Conservation (phyloP, 2,797 vertebrate genomes). For the Selene dorsalis region DNA sequence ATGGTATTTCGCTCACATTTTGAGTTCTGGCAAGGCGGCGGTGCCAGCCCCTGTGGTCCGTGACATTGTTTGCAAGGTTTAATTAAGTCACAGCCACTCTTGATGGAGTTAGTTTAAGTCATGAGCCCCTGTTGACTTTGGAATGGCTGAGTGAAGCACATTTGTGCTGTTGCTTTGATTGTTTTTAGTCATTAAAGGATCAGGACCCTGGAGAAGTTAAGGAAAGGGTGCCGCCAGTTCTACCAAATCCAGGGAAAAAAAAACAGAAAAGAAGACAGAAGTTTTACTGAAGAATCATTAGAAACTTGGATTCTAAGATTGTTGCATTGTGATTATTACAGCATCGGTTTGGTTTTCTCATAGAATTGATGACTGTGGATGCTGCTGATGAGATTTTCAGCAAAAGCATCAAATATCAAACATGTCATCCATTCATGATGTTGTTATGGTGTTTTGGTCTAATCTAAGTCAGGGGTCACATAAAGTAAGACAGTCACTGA, state of each 20-base stretch:
- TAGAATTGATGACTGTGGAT: not conserved
- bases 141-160: conserved; percentile 75
- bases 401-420: not conserved
- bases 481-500: not conserved
- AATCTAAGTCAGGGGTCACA: not conserved
- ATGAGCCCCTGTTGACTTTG: conserved; percentile 76
- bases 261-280: not conserved
- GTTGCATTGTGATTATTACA: not conserved
- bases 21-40: conserved; percentile 49
- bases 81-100: conserved; percentile 78
- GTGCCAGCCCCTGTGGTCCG: conserved; percentile 70
- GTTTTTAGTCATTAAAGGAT: conserved; percentile 66
- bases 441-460: not conserved
- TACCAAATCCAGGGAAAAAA: conserved; percentile 11
- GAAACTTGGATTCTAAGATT: not conserved
- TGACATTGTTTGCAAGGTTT: conserved; percentile 78
- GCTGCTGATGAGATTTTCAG: not conserved
- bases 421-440: not conserved
- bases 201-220: conserved; percentile 46
- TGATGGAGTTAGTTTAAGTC: conserved; percentile 80
- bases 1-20: conserved; percentile 66
- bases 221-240: conserved; percentile 31
- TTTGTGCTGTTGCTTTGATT: conserved; percentile 71
- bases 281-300: conserved; percentile 26
- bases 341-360: not conserved